Evolutionary conservation across 2,113 vertebrate genomes (phyloP), one percentile per base, ranked within the genome.

Genomic region (Phoxinus phoxinus): DNA sequence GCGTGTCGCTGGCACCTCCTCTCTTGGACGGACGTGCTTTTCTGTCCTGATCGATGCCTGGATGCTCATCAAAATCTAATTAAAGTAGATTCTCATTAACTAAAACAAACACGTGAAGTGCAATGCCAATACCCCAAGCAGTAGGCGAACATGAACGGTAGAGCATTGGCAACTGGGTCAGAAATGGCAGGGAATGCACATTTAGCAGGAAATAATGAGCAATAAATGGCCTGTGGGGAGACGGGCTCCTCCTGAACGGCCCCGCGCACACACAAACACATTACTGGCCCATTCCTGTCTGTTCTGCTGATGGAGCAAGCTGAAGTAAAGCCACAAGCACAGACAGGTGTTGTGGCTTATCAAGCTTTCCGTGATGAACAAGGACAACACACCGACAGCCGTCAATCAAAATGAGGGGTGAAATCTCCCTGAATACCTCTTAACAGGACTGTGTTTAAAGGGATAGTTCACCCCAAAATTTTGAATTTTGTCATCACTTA

Each of bases 31-130:
- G 73, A 17, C 61, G 32, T 48, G 53, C 59, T 76, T 69, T 77
- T 2, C 67, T 46, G 76, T 71, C 48, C 86, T 83, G 88, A 86
- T 90, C 88, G 84, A 90, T 90, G 85, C 63, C 85, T 72, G 78
- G 86, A 87, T 90, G 90, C 89, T 90, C 87, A 89, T 91, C 87
- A 90, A 88, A 92, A 89, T 89, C 72, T 87, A 90, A 91, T 92
- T 89, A 90, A 88, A 84, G 84, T 86, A 84, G 81, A 85, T 83
- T 87, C 86, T 90, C 83, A 90, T 90, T 88, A 92, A 89, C 84
- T 85, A 87, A 89, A 92, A 90, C 87, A 90, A 91, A 90, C 89
- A 90, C 46, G 58, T 88, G 89, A 84, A 85, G 81, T n/a, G 67
- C 78, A 77, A 73, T 87, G 89, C 84, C 85, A 86, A 88, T 84